These are phyloP conservation scores for Erebia epiphron DNA, from an alignment of 2,888 invertebrate genomes.

Conservation along the genomic window DNA sequence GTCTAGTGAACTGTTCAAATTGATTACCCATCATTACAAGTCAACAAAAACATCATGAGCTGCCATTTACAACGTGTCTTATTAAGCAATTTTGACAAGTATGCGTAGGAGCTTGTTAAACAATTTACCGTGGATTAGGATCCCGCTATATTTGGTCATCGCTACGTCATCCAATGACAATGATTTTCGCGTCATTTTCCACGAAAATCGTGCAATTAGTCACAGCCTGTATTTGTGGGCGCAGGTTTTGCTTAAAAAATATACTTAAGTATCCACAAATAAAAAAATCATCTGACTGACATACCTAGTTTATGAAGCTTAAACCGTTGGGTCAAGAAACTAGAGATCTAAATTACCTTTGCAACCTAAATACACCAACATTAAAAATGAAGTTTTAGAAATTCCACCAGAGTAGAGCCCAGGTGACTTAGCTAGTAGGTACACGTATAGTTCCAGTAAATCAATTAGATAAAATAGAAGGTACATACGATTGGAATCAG, in stretches of 20 bases:
- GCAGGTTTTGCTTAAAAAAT: neutral
- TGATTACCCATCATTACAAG: slow-evolving; percentile 8
- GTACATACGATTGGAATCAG: no score
- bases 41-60: neutral
- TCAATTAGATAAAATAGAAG: no score
- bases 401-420: no score
- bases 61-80: slow-evolving; percentile 14
- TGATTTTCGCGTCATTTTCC: slow-evolving; percentile 36
- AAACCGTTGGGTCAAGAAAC: no score
- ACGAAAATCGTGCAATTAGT: slow-evolving; percentile 28
- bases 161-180: slow-evolving; percentile 42
- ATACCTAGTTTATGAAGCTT: no score
- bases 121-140: slow-evolving; percentile 6
- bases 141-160: slow-evolving; percentile 32
- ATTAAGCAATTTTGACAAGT: slow-evolving; percentile 24
- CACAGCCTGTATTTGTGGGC: slow-evolving; percentile 15
- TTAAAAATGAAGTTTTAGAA: no score
- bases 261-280: no score
- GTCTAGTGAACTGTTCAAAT: slow-evolving; percentile 5
- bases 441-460: no score
- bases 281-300: no score
- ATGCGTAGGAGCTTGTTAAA: slow-evolving; percentile 18
- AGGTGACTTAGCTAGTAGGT: no score
- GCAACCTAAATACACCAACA: no score
- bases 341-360: no score